phyloP scores from a whole-genome alignment of 2,888 invertebrate species.

The Caradrina kadenii region DNA sequence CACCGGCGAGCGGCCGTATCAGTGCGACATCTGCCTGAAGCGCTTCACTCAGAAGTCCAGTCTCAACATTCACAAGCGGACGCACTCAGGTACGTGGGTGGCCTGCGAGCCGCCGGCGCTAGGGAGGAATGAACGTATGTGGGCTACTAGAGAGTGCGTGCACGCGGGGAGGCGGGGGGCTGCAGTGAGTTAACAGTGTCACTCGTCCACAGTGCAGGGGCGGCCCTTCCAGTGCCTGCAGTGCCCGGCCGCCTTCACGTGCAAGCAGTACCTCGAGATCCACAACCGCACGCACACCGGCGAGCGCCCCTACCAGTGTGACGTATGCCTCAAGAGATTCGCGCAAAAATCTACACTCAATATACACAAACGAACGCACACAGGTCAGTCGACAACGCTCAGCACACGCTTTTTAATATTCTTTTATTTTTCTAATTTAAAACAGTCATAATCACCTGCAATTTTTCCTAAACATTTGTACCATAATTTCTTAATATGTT shows the following conservation, averaged over 20 bases:
- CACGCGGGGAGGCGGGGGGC: constrained; percentile 65
- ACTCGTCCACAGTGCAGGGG: constrained; percentile 87
- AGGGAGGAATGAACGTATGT: constrained; percentile 76
- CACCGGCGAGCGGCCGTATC: constrained; percentile 90
- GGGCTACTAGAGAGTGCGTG: constrained; percentile 72
- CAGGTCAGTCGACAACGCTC: constrained; percentile 83
- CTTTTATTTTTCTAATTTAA: constrained; percentile 40
- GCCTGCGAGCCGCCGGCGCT: constrained; percentile 62
- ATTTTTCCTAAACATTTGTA: constrained; percentile 32
- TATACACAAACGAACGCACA: constrained; percentile 95
- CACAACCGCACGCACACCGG: constrained; percentile 90
- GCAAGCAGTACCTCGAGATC: constrained; percentile 90
- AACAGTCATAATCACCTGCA: constrained; percentile 53
- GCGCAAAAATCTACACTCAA: constrained; percentile 95
- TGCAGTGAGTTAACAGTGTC: constrained; percentile 63
- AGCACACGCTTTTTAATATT: constrained; percentile 42
- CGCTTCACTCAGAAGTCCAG: constrained; percentile 96
- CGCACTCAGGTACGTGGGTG: constrained; percentile 92
- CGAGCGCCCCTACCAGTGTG: constrained; percentile 92
- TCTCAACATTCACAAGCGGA: constrained; percentile 95
- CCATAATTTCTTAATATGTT: constrained; percentile 50
- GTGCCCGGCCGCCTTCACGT: constrained; percentile 91
- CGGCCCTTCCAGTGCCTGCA: constrained; percentile 91
- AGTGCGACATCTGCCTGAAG: constrained; percentile 95
- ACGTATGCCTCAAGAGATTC: constrained; percentile 94